Evolutionary conservation across 2,797 vertebrate species (phyloP), one percentile per base, ranked within the genome.

Genomic region (Mus minutoides): DNA sequence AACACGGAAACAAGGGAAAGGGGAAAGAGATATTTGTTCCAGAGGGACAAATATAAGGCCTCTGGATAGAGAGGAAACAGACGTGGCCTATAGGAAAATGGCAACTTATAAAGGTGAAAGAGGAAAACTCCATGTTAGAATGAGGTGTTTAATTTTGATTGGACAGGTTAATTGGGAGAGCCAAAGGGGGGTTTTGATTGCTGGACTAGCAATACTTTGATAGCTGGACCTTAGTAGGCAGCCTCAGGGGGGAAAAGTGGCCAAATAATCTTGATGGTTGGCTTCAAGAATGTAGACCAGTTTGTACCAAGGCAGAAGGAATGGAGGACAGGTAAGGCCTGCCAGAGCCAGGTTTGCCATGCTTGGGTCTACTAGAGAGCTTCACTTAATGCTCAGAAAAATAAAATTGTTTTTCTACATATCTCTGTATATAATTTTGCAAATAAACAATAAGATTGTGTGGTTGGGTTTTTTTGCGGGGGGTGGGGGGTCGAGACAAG

Each of bases 391-490:
- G 46, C 58, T 94, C 76, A 84, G 87, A 91, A 95, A 95, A 93
- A 92, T 64, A 75, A 85, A 91, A 85, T 79, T 93, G 5, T 62
- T 60, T 86, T 89, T 90, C 4, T 67, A 52, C 73, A 29, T 89
- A 75, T 93, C 52, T 89, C 24, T 83, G 19, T 90, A 69, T 87
- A 17, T 78, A 94, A 90, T 87, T 89, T 96, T 94, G 83, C 58
- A 88, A 71, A 78, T 67, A 83, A 95, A 73, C 71, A 49, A 52
- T 95, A 85, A 93, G 79, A 88, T 89, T 88, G 34, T 78, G 49
- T 49, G 49, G 49, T 49, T 49, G 49, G 49, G 9, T 49, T 49
- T 49, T 46, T 46, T 46, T 46, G n/a, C n/a, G 46, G 46, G 46
- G 46, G 46, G 46, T 5, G 4, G 46, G 5, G 46, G 46, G 6